Conservation (phyloP, 2,888 invertebrate genomes). For the Amphipoea lucens region DNA sequence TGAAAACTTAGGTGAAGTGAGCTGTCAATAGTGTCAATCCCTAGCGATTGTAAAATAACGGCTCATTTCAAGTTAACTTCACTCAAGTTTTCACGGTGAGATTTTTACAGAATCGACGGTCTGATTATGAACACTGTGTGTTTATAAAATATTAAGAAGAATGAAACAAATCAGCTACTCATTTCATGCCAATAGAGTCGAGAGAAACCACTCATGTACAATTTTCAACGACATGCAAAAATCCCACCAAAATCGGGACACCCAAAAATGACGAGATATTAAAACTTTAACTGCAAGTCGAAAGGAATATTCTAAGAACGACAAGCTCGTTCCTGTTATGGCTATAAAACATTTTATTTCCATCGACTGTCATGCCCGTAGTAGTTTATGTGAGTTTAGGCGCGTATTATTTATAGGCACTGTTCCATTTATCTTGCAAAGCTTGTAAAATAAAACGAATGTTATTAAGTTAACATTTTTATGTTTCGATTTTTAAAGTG, state of each 20-base stretch:
- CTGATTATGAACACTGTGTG: not conserved
- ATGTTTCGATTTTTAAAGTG: constrained; percentile 38
- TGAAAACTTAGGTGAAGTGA: not conserved
- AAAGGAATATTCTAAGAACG: constrained; percentile 58
- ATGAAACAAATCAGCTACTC: not conserved
- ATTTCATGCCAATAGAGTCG: not conserved
- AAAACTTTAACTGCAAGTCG: constrained; percentile 50
- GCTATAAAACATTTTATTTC: constrained; percentile 69
- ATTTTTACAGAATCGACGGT: not conserved
- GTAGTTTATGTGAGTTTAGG: constrained; percentile 67
- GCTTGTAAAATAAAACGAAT: constrained; percentile 62
- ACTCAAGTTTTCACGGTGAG: too few relatives aligned
- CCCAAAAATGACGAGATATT: constrained; percentile 37
- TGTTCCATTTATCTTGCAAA: constrained; percentile 62
- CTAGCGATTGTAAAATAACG: too few relatives aligned
- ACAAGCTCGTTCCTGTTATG: constrained; percentile 60
- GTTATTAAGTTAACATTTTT: constrained; percentile 36
- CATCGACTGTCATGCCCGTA: constrained; percentile 63
- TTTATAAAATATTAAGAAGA: not conserved
- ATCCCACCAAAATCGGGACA: constrained; percentile 6
- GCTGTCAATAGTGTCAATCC: too few relatives aligned
- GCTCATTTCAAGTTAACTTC: too few relatives aligned
- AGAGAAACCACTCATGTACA: not conserved
- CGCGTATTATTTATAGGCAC: constrained; percentile 61
- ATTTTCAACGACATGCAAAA: constrained; percentile 23